A percentile compares a stretch with the other conserved stretches of the same genome.
These are phyloP conservation scores for Acanthopleura granulata DNA, from an alignment of 2,888 invertebrate species.

Conservation along the genomic window DNA sequence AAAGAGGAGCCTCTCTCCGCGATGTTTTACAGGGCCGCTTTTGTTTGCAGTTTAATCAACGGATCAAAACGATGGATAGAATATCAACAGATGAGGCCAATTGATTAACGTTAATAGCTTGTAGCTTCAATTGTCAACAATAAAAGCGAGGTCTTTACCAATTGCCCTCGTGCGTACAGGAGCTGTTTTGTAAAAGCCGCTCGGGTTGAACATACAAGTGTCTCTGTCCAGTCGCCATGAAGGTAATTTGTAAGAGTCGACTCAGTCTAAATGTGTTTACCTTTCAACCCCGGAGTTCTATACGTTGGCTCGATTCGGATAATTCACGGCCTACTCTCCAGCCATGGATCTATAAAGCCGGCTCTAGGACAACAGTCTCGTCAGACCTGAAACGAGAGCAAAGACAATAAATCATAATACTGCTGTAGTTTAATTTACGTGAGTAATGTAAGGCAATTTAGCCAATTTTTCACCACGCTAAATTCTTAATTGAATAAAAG, in stretches of 20 bases:
- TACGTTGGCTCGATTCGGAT: too few relatives aligned
- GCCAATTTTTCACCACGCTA: slow-evolving; percentile 16
- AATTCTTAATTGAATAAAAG: slow-evolving; percentile 17
- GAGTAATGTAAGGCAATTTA: slow-evolving; percentile 8
- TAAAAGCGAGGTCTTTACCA: background rate
- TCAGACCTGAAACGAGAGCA: slow-evolving; percentile 4
- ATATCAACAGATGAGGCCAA: slow-evolving; percentile 11
- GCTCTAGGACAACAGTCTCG: background rate
- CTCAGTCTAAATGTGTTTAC: slow-evolving; percentile 16
- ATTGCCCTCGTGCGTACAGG: background rate
- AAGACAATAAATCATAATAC: slow-evolving; percentile 2
- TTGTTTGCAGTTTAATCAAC: background rate
- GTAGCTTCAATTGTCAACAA: background rate
- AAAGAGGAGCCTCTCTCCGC: background rate
- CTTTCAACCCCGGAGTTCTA: background rate
- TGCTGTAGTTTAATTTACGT: slow-evolving; percentile 8
- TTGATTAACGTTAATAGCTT: slow-evolving; percentile 9
- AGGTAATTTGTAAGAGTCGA: background rate
- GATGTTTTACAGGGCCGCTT: background rate
- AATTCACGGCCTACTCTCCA: too few relatives aligned
- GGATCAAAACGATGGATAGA: slow-evolving; percentile 10
- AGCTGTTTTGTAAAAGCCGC: background rate
- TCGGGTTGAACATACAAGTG: background rate
- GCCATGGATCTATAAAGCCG: background rate
- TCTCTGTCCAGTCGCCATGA: background rate